Conservation (phyloP, 2,888 invertebrate genomes). For the Netelia virgata region DNA sequence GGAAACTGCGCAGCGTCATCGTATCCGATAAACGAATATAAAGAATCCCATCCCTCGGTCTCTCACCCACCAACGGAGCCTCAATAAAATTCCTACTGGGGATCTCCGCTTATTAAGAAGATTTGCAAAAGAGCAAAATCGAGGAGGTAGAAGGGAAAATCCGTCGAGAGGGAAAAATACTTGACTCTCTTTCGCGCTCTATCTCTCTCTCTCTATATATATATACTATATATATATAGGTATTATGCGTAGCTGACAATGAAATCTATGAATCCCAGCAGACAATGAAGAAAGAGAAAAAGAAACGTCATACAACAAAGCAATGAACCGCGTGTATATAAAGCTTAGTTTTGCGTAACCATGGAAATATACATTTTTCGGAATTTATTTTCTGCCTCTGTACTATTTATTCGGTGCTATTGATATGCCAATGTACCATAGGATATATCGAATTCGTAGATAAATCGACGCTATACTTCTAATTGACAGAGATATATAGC, state of each 20-base stretch:
- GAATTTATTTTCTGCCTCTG: too few species aligned
- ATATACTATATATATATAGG: too few species aligned
- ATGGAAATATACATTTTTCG: too few species aligned
- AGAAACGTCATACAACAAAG: slow-evolving; percentile 5
- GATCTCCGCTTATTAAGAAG: slow-evolving; percentile 47
- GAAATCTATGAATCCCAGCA: slow-evolving; percentile 47
- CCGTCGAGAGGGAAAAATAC: slow-evolving; percentile 58
- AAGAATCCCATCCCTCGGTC: slow-evolving; percentile 46
- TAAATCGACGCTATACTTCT: slow-evolving; percentile 82
- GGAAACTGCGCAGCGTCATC: slow-evolving; percentile 52
- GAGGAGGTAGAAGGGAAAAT: slow-evolving; percentile 39
- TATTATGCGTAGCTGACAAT: too few species aligned
- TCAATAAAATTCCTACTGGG: slow-evolving; percentile 54
- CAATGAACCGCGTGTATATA: not conserved
- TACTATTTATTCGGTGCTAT: not conserved
- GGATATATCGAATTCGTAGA: slow-evolving; percentile 68
- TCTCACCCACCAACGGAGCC: slow-evolving; percentile 22
- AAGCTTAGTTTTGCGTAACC: too few species aligned
- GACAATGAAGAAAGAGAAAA: slow-evolving; percentile 38
- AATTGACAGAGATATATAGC: slow-evolving; percentile 84
- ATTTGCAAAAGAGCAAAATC: slow-evolving; percentile 19
- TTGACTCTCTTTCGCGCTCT: not conserved
- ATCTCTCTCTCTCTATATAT: too few species aligned
- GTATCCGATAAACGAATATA: slow-evolving; percentile 59
- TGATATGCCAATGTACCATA: slow-evolving; percentile 16